phyloP scores from a whole-genome alignment of 2,113 vertebrate genomes.

The Cavia porcellus region DNA sequence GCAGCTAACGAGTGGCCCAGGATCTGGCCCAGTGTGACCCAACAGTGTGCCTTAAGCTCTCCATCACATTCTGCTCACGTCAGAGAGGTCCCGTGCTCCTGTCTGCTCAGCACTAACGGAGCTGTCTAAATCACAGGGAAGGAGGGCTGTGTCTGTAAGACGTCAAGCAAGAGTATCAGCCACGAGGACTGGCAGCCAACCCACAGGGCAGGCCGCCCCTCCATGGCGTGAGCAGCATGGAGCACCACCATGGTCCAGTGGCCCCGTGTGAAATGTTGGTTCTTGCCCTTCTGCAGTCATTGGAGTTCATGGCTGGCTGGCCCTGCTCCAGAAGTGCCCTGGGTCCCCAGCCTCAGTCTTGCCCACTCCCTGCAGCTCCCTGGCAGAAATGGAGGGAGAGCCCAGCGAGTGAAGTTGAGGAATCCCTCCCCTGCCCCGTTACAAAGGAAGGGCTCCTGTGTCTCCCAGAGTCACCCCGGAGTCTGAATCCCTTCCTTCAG shows the following conservation, averaged over 20 bases:
- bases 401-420: not conserved
- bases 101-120: not conserved
- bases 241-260: not conserved
- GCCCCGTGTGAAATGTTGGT: not conserved
- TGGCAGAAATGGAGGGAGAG: not conserved
- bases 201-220: accelerated
- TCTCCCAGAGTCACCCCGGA: not conserved
- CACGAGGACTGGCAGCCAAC: not conserved
- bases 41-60: not conserved
- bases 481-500: not conserved
- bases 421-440: not conserved
- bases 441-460: not conserved
- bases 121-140: not conserved
- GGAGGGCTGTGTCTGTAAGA: not conserved
- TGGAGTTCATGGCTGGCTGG: not conserved
- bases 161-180: not conserved
- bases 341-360: not conserved
- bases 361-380: not conserved
- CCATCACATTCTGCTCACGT: accelerated
- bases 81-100: not conserved
- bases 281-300: not conserved
- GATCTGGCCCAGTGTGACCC: not conserved
- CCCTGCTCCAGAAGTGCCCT: not conserved
- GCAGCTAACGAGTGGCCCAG: not conserved
- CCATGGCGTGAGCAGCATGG: not conserved